phyloP scores from a whole-genome alignment of 2,888 invertebrate genomes.

The Oxystoma pomonae region DNA sequence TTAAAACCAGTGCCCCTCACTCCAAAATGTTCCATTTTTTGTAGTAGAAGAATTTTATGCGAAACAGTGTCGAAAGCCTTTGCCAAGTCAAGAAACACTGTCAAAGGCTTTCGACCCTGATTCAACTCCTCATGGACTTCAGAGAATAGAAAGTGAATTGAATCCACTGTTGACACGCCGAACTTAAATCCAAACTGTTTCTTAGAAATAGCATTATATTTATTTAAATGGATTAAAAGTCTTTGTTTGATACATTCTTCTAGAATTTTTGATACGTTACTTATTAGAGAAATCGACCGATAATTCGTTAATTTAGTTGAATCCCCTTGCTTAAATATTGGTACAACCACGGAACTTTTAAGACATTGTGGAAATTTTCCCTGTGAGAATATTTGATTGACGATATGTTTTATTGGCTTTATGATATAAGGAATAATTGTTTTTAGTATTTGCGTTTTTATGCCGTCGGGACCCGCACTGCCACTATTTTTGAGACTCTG shows the following conservation, averaged over 20 bases:
- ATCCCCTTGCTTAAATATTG: background rate
- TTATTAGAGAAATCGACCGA: background rate
- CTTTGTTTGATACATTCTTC: background rate
- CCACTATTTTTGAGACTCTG: background rate
- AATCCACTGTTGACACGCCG: background rate
- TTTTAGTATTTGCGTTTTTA: background rate
- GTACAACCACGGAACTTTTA: background rate
- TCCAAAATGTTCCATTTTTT: background rate
- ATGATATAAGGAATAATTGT: background rate
- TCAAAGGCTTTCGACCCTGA: background rate
- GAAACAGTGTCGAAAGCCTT: background rate
- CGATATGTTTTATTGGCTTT: background rate
- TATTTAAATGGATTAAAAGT: background rate
- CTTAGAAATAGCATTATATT: too few species aligned
- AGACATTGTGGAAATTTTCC: background rate
- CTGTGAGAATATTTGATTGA: background rate
- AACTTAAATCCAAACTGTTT: background rate
- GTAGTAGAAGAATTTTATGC: background rate
- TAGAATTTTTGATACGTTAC: background rate
- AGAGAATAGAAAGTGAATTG: background rate
- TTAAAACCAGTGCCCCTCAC: background rate
- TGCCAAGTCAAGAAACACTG: background rate
- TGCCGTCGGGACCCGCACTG: background rate
- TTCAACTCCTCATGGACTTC: background rate
- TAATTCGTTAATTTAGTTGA: background rate